Evolutionary conservation across 1,140 invertebrate species (phyloP), one percentile per base, ranked within the genome.

Genomic region (Brachionus rubens): DNA sequence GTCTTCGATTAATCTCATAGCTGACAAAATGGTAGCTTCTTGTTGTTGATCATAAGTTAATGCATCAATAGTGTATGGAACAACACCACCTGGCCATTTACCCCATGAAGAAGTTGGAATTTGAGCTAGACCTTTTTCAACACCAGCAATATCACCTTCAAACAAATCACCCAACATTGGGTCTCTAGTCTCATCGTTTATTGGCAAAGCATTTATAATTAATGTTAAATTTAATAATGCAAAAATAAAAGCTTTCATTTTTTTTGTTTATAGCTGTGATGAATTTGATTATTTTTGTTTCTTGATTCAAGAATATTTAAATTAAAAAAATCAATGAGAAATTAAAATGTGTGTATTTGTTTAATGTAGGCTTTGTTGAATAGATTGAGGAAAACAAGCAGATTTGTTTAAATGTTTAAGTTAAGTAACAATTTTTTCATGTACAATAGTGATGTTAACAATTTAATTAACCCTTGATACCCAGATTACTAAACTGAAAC

Each of bases 101-200:
- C 50, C 50, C 40, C 50, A 72, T 2, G 30, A 40, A 50, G 3
- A 10, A 0, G 46, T 54, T 72, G 68, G 68, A 24, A 50, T 36
- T 36, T 72, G 68, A 54, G 68, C 43, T 12, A 72, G 24, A 36
- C 67, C 67, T 47, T 70, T 12, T 33, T 48, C 19, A 10, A 72
- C 46, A 28, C 68, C 68, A 36, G 68, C 68, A 50, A 72, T 72
- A 24, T 72, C 68, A 12, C 68, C 68, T 54, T 72, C 68, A 40
- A 72, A 72, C 19, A 72, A 26, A 24, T 65, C 59, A 12, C 46
- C 46, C 6, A 21, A 7, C 68, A 72, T 72, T 14, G 68, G 68
- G 43, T 65, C 40, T 72, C 26, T 36, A 14, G 21, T 9, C n/a
- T 72, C 68, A 36, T 50, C 33, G 12, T 54, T 48, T 19, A 72